These are phyloP conservation scores for Myrmecophaga tridactyla DNA, from an alignment of 2,113 vertebrate species.

Conservation along the genomic window DNA sequence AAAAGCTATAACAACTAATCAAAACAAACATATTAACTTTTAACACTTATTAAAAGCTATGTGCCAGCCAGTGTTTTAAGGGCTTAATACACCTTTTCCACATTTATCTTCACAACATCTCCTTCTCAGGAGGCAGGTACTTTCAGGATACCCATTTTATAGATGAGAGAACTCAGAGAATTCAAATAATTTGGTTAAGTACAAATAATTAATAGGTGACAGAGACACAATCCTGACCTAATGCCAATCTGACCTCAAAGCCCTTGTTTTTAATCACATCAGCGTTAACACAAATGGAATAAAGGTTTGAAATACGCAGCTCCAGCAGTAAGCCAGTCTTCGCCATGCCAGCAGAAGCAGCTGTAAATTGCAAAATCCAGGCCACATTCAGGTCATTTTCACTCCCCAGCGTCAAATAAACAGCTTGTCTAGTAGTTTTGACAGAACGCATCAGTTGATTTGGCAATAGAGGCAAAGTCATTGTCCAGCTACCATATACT, in stretches of 20 bases:
- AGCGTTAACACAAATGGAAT: not conserved
- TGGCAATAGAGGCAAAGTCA: not conserved
- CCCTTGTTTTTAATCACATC: not conserved
- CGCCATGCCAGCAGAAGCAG: not conserved
- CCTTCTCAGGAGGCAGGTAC: not conserved
- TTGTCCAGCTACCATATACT: not conserved
- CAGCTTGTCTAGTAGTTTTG: constrained; percentile 16
- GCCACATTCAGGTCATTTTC: not conserved
- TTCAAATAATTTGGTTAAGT: not conserved
- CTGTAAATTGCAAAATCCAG: constrained; percentile 2
- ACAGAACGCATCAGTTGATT: not conserved
- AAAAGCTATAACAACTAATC: not conserved
- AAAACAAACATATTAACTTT: not conserved
- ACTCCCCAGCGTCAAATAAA: constrained; percentile 41
- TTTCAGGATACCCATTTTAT: not conserved
- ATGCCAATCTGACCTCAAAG: not conserved
- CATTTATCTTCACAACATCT: not conserved
- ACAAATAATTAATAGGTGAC: not conserved
- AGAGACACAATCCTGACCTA: not conserved
- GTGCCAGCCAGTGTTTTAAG: not conserved
- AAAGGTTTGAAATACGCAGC: not conserved
- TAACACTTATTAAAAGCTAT: not conserved
- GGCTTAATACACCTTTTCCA: not conserved
- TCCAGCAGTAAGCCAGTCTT: not conserved
- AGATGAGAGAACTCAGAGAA: not conserved